A percentile compares a stretch with the other conserved stretches of the same genome.
These are phyloP conservation scores for Poicephalus meyeri DNA, from an alignment of 2,113 vertebrate genomes.

Conservation along the genomic window DNA sequence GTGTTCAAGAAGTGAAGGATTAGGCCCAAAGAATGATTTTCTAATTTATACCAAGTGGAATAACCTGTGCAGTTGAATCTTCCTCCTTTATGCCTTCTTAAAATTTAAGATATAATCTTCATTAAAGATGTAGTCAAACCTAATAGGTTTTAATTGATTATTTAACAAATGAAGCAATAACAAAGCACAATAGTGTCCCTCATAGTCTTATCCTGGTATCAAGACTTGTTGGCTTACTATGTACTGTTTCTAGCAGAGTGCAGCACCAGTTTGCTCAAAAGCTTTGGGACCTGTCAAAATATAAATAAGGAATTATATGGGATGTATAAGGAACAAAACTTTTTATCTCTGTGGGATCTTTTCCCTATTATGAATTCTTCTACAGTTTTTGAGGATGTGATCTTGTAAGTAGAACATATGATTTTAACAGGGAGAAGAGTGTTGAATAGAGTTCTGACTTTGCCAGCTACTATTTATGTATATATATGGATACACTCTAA, in stretches of 20 bases:
- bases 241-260: background rate
- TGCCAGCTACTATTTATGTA: background rate
- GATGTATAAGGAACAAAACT: background rate
- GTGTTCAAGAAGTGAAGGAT: background rate
- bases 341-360: background rate
- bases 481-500: background rate
- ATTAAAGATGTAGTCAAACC: background rate
- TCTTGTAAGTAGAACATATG: background rate
- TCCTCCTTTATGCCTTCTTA: background rate
- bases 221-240: background rate
- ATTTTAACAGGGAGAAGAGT: background rate
- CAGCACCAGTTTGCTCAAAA: background rate
- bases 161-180: background rate
- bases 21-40: background rate
- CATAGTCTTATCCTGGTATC: background rate
- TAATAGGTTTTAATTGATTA: background rate
- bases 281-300: background rate
- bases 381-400: background rate
- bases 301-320: background rate
- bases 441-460: background rate
- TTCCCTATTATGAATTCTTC: background rate
- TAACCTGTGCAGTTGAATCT: background rate
- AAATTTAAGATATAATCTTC: background rate
- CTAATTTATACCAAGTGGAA: slow-evolving; percentile 33
- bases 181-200: background rate